These are phyloP conservation scores for Coreoperca whiteheadi DNA, from an alignment of 2,113 vertebrate species.

Conservation along the genomic window DNA sequence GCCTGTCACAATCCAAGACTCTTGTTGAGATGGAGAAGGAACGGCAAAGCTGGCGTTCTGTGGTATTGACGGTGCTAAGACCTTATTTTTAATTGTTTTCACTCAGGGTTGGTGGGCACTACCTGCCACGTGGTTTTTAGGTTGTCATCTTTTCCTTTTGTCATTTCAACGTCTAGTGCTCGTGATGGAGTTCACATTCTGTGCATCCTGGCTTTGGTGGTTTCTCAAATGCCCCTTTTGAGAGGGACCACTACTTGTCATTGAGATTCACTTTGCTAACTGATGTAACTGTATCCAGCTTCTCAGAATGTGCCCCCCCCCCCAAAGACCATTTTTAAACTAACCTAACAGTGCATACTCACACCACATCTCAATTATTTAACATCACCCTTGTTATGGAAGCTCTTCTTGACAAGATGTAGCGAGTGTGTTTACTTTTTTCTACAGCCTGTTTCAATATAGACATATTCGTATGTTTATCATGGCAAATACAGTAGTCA, in stretches of 20 bases:
- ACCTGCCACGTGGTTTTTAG: constrained; percentile 58
- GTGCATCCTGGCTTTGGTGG: constrained; percentile 24
- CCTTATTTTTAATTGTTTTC: constrained; percentile 50
- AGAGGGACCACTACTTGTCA: constrained; percentile 26
- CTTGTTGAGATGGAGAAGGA: constrained; percentile 55
- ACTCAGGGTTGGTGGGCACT: constrained; percentile 78
- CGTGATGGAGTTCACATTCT: constrained; percentile 45
- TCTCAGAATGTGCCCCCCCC: constrained; percentile 12
- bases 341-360: constrained; percentile 38
- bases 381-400: constrained; percentile 1
- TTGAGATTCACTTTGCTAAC: constrained; percentile 40
- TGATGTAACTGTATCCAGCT: constrained; percentile 12
- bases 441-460: constrained; percentile 8
- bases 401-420: background rate
- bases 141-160: constrained; percentile 40
- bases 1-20: constrained; percentile 61
- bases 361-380: constrained; percentile 15
- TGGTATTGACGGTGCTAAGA: constrained; percentile 77
- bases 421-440: background rate
- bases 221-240: constrained; percentile 37
- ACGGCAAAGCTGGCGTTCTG: constrained; percentile 54
- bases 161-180: constrained; percentile 55
- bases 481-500: constrained; percentile 52
- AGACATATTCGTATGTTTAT: background rate
- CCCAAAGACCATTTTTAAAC: constrained; percentile 13